These are phyloP conservation scores for Coendou prehensilis DNA, from an alignment of 2,797 vertebrate genomes.

Conservation along the genomic window DNA sequence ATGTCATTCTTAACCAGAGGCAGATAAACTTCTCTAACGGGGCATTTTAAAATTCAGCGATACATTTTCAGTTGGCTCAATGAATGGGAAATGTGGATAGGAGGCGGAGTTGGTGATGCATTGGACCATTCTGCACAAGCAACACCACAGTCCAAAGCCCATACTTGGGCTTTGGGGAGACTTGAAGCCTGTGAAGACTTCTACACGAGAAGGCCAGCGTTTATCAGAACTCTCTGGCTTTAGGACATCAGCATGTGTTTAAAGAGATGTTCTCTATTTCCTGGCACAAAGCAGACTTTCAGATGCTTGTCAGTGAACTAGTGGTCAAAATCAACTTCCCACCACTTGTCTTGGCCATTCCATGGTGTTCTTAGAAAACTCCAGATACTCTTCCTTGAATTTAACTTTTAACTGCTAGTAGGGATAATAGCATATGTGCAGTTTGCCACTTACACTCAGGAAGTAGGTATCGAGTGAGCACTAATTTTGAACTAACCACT, in stretches of 20 bases:
- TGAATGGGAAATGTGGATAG: neutral
- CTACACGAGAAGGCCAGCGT: neutral
- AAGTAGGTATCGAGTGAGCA: neutral
- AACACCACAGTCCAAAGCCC: neutral
- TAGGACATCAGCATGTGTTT: neutral
- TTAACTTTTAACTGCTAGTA: neutral
- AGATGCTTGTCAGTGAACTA: neutral
- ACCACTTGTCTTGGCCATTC: rapidly evolving
- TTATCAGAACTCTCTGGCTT: neutral
- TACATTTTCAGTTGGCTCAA: neutral
- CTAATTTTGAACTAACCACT: neutral
- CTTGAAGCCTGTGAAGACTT: neutral
- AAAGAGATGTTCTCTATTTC: neutral
- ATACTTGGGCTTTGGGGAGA: rapidly evolving
- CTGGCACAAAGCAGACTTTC: neutral
- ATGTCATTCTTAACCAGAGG: neutral
- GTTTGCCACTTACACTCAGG: neutral
- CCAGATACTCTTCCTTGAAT: neutral
- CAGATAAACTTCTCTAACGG: neutral
- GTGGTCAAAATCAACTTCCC: neutral
- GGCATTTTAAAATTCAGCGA: neutral
- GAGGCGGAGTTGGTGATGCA: neutral
- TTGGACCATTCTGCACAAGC: rapidly evolving
- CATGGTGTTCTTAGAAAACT: neutral
- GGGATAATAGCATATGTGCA: no score